Base-by-base conservation (phyloP, 2,113 vertebrate genomes). In the Clarias magur region DNA sequence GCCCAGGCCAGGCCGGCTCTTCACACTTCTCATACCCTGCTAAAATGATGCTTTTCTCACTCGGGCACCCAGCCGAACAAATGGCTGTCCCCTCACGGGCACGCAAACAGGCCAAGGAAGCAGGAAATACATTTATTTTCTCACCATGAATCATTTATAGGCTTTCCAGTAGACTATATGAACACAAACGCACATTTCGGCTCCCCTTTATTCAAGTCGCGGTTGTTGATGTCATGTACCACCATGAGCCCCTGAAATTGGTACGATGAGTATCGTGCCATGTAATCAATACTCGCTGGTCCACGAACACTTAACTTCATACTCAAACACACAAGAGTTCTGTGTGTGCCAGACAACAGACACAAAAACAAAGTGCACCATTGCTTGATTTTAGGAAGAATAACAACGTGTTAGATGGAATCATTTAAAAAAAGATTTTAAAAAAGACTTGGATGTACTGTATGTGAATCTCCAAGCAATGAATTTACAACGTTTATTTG, bases 1-100 rank as follows among this genome's bases (percentile, higher is more conserved):
- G 62, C 79, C 78, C 38, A 4, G 42, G 57, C 57, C 54, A 81
- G 83, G 84, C 48, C 42, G 11, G 59, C 76, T 81, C 72, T 85
- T 87, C 82, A 68, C 89, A 88, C 89, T 85, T 86, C 75, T 65
- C 6, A 79, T 70, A 79, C 53, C 27, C 78, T 70, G 87, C 65
- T 83, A 85, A 59, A 15, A 88, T 85, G 85, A 42, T 82, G 78
- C 38, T 86, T 78, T 79, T 84, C 65, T 78, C 85, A 62, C 72
- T 42, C 82, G 80, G 76, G 60, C 72, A 54, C 63, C 23, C n/a
- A 54, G 68, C 57, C 60, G 15, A 48, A 83, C 57, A 56, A 83
- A 76, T 56, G 70, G 48, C 48, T 83, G 72, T 63, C 81, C 56
- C 23, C n/a, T 70, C 54, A 48, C 38, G 25, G 13, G 38, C 59